Percentiles rank a stretch among this genome's conserved stretches.
Conservation (phyloP, 2,113 vertebrate species). For the Erpornis zantholeuca region DNA sequence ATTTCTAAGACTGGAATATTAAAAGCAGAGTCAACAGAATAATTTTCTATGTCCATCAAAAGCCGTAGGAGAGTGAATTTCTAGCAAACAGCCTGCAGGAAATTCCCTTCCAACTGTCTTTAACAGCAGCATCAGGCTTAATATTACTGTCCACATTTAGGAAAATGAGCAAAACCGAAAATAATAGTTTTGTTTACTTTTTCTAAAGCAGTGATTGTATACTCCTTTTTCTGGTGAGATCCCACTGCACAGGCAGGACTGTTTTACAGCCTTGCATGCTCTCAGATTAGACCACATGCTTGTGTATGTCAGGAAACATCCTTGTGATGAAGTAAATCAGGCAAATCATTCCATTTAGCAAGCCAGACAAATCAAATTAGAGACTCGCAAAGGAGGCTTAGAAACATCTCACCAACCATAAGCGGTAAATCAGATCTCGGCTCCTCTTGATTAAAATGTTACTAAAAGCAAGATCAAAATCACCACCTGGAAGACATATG, state of each 20-base stretch:
- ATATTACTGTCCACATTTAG: neutral
- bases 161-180: neutral
- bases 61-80: neutral
- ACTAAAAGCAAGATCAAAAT: neutral
- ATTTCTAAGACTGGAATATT: neutral
- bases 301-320: neutral
- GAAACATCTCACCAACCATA: neutral
- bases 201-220: neutral
- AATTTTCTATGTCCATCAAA: neutral
- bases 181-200: neutral
- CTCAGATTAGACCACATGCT: neutral
- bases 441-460: conserved; percentile 2
- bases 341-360: neutral
- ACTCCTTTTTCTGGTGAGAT: neutral
- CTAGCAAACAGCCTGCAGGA: neutral
- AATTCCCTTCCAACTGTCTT: neutral
- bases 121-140: neutral
- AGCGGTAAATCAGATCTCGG: neutral
- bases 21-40: neutral
- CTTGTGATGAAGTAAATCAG: neutral
- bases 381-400: neutral
- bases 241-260: neutral
- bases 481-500: neutral
- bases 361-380: conserved; percentile 14
- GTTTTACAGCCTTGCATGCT: neutral